Evolutionary conservation across 1,140 invertebrate genomes (phyloP).

Genomic region (Steinernema khuongi): DNA sequence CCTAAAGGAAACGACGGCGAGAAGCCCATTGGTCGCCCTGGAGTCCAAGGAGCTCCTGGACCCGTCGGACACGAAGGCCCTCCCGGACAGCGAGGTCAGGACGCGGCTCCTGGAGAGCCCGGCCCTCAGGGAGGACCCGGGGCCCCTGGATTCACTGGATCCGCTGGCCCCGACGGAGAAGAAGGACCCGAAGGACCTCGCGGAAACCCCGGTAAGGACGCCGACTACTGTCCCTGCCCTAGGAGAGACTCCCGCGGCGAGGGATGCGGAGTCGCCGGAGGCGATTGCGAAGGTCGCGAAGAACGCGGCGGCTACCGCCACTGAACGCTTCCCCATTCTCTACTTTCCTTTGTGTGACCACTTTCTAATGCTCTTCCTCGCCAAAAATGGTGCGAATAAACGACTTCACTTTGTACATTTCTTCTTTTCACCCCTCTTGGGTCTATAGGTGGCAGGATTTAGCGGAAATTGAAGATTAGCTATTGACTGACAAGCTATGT

Average conservation of each 20-base stretch:
- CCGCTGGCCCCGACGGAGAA: constrained; percentile 28
- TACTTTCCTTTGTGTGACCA: too few species aligned
- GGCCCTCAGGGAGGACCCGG: constrained; percentile 39
- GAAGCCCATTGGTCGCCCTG: constrained; percentile 9
- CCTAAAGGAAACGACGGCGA: constrained; percentile 25
- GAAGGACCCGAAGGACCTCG: constrained; percentile 28
- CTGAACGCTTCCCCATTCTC: too few species aligned
- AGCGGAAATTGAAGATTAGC: too few species aligned
- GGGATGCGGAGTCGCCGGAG: background rate
- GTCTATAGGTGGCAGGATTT: too few species aligned
- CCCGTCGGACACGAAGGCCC: constrained; percentile 33
- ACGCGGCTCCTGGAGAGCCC: constrained; percentile 22
- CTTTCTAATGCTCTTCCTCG: too few species aligned
- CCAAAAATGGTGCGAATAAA: too few species aligned
- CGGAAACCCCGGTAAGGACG: constrained; percentile 42
- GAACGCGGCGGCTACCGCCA: background rate
- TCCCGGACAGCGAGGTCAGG: constrained; percentile 23
- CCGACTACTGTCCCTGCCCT: constrained; percentile 39
- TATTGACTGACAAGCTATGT: too few species aligned
- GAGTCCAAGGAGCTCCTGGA: constrained; percentile 37
- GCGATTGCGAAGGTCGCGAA: background rate
- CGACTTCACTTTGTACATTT: too few species aligned
- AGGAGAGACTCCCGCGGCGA: too few species aligned
- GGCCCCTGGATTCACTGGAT: constrained; percentile 36
- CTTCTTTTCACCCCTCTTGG: too few species aligned